Percentiles rank a stretch among this genome's conserved stretches.
Evolutionary conservation across 2,888 invertebrate genomes (phyloP).

Genomic region (Isotomurus palustris): DNA sequence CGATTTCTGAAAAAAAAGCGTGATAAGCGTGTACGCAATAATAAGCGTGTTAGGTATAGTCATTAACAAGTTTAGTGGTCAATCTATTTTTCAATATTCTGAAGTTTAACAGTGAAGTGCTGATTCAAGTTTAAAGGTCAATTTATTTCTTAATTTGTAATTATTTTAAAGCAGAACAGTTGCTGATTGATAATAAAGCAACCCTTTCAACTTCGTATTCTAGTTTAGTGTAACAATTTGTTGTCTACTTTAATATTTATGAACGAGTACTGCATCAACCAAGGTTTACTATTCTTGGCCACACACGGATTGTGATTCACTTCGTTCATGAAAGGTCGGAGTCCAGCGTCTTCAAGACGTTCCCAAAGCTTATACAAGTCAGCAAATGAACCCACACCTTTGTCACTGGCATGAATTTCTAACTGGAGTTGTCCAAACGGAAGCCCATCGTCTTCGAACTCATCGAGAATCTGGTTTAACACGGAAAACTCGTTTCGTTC

Average conservation of each 20-base stretch:
- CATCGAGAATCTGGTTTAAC: constrained; percentile 5
- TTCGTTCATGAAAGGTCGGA: constrained; percentile 21
- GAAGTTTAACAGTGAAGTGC: too few relatives aligned
- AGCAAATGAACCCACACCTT: constrained; percentile 11
- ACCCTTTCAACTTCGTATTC: too few relatives aligned
- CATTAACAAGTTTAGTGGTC: too few relatives aligned
- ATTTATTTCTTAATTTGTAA: too few relatives aligned
- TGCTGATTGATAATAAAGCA: too few relatives aligned
- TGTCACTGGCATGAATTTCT: constrained; percentile 9
- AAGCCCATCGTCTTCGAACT: constrained; percentile 12
- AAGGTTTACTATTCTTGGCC: constrained; percentile 6
- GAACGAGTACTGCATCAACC: constrained; percentile 22
- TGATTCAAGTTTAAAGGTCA: too few relatives aligned
- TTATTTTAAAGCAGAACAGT: too few relatives aligned
- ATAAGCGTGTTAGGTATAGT: too few relatives aligned
- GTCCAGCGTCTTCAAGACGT: constrained; percentile 16
- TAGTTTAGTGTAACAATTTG: too few relatives aligned
- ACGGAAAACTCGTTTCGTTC: not conserved
- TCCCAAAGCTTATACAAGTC: constrained; percentile 24
- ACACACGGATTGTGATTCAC: constrained; percentile 21
- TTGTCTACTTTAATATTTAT: constrained; percentile 14
- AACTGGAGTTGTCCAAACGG: constrained; percentile 20
- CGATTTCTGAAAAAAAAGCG: too few relatives aligned
- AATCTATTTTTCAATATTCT: too few relatives aligned
- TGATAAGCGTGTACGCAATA: too few relatives aligned